Conservation (phyloP, 2,113 vertebrate species). For the Pseudorhombus dupliciocellatus region DNA sequence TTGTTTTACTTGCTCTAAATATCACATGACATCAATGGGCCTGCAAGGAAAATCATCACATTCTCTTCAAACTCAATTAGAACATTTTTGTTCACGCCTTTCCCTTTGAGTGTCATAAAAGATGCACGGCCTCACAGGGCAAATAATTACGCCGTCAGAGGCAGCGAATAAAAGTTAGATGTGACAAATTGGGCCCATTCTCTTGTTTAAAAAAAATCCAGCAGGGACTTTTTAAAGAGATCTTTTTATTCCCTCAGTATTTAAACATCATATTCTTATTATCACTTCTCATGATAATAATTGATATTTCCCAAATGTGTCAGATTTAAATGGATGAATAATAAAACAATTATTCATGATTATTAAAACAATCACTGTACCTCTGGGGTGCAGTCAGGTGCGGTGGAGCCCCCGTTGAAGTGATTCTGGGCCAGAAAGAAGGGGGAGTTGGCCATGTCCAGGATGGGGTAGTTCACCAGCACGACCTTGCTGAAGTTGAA, state of each 20-base stretch:
- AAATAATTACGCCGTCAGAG: conserved; percentile 51
- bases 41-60: background rate
- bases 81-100: conserved; percentile 22
- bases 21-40: background rate
- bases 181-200: conserved; percentile 14
- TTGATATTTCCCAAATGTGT: background rate
- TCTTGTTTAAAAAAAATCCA: conserved; percentile 31
- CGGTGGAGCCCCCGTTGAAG: conserved; percentile 81
- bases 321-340: background rate
- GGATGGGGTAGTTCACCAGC: conserved; percentile 89
- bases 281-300: background rate
- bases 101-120: conserved; percentile 33
- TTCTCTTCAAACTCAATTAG: background rate
- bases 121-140: conserved; percentile 52
- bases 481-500: conserved; percentile 96
- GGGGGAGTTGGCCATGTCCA: conserved; percentile 89
- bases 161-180: conserved; percentile 30
- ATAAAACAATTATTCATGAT: too few species aligned
- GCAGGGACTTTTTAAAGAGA: conserved; percentile 28
- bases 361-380: too few species aligned
- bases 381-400: conserved; percentile 88
- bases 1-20: background rate
- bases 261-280: background rate
- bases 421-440: conserved; percentile 88
- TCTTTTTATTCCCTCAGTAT: background rate